phyloP scores from a whole-genome alignment of 2,888 invertebrate genomes.

The Andrena dorsata region DNA sequence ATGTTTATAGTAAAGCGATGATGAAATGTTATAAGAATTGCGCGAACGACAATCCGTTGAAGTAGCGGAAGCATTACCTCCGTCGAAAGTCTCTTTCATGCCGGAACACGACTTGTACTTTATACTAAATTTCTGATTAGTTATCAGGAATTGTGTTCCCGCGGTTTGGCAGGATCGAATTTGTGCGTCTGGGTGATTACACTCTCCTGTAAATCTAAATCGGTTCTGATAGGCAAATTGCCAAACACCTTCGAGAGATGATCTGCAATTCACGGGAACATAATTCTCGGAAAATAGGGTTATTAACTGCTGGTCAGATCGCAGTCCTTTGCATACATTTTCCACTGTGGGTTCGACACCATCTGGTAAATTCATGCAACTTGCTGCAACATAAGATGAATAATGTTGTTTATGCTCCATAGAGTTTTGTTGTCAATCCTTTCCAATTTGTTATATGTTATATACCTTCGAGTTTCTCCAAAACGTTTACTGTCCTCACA shows the following conservation, averaged over 20 bases:
- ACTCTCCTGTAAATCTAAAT: constrained; percentile 96
- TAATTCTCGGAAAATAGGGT: constrained; percentile 96
- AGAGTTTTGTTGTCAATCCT: not conserved
- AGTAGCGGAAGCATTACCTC: constrained; percentile 85
- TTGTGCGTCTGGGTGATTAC: constrained; percentile 94
- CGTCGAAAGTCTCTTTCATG: constrained; percentile 96
- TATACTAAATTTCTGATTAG: constrained; percentile 98
- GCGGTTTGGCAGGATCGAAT: constrained; percentile 98
- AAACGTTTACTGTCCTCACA: constrained; percentile 94
- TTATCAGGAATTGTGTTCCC: constrained; percentile 97
- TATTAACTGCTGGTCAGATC: constrained; percentile 92
- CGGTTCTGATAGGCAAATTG: constrained; percentile 96
- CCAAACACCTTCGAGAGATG: constrained; percentile 98
- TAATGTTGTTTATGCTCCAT: not conserved
- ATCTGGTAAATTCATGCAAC: constrained; percentile 90
- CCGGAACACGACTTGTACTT: constrained; percentile 96
- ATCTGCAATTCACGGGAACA: constrained; percentile 95
- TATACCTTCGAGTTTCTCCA: constrained; percentile 95
- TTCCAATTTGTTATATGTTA: not conserved
- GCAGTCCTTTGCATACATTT: constrained; percentile 91
- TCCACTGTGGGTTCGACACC: constrained; percentile 90
- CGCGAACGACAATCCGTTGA: not conserved
- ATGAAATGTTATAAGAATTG: not conserved
- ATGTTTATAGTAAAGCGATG: not conserved
- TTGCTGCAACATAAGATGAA: constrained; percentile 85